A percentile compares a stretch with the other conserved stretches of the same genome.
phyloP scores from a whole-genome alignment of 2,113 vertebrate species.

The Emydocephalus ijimae region DNA sequence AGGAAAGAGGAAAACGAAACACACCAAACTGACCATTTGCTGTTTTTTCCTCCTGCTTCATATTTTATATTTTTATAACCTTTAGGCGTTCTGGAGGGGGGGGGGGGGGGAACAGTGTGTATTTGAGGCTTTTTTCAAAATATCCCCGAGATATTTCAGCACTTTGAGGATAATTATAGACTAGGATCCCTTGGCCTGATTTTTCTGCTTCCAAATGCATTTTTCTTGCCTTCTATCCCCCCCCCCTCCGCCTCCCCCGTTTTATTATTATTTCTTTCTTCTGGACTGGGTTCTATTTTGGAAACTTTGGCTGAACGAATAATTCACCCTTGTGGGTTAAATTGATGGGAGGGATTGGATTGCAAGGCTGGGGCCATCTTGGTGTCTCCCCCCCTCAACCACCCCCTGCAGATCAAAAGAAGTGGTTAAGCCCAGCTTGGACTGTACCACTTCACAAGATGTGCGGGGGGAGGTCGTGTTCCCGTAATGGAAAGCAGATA shows the following conservation, averaged over 20 bases:
- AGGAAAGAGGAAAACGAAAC: not conserved
- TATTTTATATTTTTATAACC: not conserved
- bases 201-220: constrained; percentile 49
- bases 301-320: not conserved
- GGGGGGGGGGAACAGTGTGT: constrained; percentile 8
- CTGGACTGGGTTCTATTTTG: constrained; percentile 45
- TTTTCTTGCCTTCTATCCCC: constrained; percentile 23
- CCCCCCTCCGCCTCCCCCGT: rapidly evolving
- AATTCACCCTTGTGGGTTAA: constrained; percentile 31
- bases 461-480: not conserved
- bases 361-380: not conserved
- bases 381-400: not conserved
- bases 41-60: not conserved
- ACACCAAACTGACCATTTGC: not conserved
- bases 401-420: not conserved
- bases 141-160: constrained; percentile 39
- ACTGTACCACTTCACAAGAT: not conserved
- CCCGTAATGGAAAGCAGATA: not conserved
- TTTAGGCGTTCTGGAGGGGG: not conserved
- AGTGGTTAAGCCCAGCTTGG: not conserved
- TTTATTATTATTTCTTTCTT: not conserved
- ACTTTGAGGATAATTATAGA: constrained; percentile 56
- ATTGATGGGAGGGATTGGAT: rapidly evolving
- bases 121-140: constrained; percentile 32
- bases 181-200: constrained; percentile 19